Conservation (phyloP, 2,888 invertebrate species). For the Hanleya hanleyi region DNA sequence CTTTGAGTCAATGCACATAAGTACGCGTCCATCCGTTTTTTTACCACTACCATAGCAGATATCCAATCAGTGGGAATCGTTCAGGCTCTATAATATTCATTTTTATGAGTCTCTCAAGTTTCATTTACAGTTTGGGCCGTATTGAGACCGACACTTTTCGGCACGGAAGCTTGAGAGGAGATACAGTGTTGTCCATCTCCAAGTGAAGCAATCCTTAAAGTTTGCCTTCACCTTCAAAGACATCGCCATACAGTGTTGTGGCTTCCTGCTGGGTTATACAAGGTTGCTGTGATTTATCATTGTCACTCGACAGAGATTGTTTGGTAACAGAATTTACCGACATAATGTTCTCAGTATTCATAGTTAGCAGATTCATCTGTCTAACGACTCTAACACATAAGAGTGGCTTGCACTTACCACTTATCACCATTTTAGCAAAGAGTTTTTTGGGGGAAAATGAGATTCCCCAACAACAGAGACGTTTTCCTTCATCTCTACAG, state of each 20-base stretch:
- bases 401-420: conserved; percentile 14
- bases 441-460: background rate
- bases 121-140: conserved; percentile 20
- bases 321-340: too few relatives aligned
- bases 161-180: conserved; percentile 27
- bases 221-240: too few relatives aligned
- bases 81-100: conserved; percentile 16
- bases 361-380: conserved; percentile 26
- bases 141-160: too few relatives aligned
- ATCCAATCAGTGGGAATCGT: conserved; percentile 36
- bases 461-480: too few relatives aligned
- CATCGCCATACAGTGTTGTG: background rate
- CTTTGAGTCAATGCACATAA: conserved; percentile 36
- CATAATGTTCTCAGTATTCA: conserved; percentile 21
- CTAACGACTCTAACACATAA: conserved; percentile 19
- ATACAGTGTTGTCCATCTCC: conserved; percentile 19
- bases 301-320: too few relatives aligned
- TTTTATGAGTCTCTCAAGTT: conserved; percentile 14
- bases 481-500: too few relatives aligned
- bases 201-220: too few relatives aligned
- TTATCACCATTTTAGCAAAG: too few relatives aligned
- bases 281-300: too few relatives aligned
- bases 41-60: conserved; percentile 29
- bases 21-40: conserved; percentile 16
- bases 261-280: background rate